Percentiles rank a stretch among this genome's conserved stretches.
Evolutionary conservation across 2,113 vertebrate genomes (phyloP).

Genomic region (Blennius ocellaris): DNA sequence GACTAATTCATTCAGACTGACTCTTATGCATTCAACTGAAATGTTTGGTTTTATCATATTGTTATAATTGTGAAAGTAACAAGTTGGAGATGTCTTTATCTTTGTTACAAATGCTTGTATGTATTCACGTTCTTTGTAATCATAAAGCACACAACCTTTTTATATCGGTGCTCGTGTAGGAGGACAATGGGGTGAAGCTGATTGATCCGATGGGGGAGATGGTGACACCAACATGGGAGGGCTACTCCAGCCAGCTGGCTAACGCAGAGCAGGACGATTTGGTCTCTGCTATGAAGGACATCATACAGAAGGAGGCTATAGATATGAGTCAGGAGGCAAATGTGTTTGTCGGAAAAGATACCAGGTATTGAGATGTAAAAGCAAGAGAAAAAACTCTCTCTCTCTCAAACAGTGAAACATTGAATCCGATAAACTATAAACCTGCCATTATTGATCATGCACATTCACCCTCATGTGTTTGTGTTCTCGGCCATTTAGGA

Average conservation of each 20-base stretch:
- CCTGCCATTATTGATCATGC: not conserved
- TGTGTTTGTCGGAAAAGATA: slow-evolving; percentile 92
- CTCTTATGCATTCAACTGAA: no score
- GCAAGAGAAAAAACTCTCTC: not conserved
- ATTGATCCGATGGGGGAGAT: slow-evolving; percentile 97
- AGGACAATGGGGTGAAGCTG: slow-evolving; percentile 96
- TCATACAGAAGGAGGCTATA: slow-evolving; percentile 87
- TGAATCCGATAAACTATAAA: not conserved
- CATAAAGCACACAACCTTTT: not conserved
- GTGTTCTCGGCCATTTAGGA: slow-evolving; percentile 74
- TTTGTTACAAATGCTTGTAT: no score
- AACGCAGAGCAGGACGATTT: slow-evolving; percentile 90
- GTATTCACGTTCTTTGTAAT: not conserved
- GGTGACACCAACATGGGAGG: slow-evolving; percentile 91
- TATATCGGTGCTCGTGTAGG: slow-evolving; percentile 74
- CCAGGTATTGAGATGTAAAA: slow-evolving; percentile 82
- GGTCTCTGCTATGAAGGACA: slow-evolving; percentile 76
- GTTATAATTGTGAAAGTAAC: no score
- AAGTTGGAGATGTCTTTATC: no score
- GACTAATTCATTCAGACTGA: not conserved
- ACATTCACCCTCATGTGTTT: not conserved
- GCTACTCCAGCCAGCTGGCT: slow-evolving; percentile 89
- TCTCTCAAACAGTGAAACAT: not conserved
- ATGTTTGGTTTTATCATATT: no score
- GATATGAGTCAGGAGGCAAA: slow-evolving; percentile 83